Evolutionary conservation across 2,888 invertebrate genomes (phyloP), one percentile per base, ranked within the genome.

Genomic region (Rhodophaea formosa): DNA sequence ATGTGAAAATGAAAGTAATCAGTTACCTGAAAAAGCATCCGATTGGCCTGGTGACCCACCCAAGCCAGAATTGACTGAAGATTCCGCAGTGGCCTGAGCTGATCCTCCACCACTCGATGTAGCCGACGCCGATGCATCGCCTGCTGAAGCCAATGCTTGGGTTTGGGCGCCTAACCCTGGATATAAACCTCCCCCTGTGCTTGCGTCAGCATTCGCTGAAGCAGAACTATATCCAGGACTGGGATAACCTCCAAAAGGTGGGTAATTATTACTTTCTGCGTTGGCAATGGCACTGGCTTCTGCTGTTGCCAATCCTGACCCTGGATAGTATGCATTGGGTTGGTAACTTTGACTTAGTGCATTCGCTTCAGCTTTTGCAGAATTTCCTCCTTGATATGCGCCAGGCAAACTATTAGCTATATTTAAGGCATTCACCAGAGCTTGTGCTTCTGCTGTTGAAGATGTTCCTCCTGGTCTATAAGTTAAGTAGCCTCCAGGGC

Each of bases 121-220:
- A 12, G 39, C 39, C n/a, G 39, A 39, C 39, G 44, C 49, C 14
- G 45, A 56, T 10, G 57, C 57, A 17, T 32, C 14, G 15, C 35
- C 49, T 35, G 59, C 58, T 35, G 49, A 32, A 46, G 56, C 57
- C 32, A 35, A 46, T 46, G 56, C 49, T 47, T 57, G 62, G 30
- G 44, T 35, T 14, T 52, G n/a, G 30, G 51, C 23, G 23, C 23
- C 23, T 2, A 23, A 23, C 23, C 23, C 56, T 53, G 57, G 30
- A 17, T 49, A 29, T 17, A 39, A 39, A 12, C 39, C 12, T 1
- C 39, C 39, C 12, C 39, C 39, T 12, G 39, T 0, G n/a, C 7
- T 17, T 3, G 46, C 46, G 7, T 46, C 46, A 6, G 46, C 46
- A 29, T 46, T 46, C 23, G 46, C 46, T 23, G 29, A 46, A 17